phyloP scores from a whole-genome alignment of 2,113 vertebrate genomes.

The Passer montanus region DNA sequence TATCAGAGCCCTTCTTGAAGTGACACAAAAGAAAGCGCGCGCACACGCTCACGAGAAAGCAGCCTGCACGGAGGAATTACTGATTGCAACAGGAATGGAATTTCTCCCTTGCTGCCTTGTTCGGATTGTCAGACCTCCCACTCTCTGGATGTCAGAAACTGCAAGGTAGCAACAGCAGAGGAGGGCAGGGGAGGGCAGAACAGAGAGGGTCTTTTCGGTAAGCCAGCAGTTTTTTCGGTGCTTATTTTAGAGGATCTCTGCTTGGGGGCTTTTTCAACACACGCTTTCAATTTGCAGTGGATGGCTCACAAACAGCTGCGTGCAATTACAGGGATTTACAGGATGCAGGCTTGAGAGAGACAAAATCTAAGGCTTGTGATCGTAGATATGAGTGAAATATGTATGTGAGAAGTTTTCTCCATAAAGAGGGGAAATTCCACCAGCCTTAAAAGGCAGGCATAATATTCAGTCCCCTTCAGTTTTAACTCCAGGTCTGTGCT shows the following conservation, averaged over 20 bases:
- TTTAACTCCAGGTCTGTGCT: background rate
- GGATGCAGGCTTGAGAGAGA: background rate
- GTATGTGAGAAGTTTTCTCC: background rate
- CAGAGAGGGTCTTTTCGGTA: background rate
- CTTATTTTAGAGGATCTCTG: background rate
- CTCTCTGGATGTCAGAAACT: conserved; percentile 67
- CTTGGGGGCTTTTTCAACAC: background rate
- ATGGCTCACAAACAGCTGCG: conserved; percentile 10
- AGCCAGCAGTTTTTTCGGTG: background rate
- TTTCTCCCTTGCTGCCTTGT: conserved; percentile 57
- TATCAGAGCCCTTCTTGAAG: conserved; percentile 41
- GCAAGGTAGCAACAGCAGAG: conserved; percentile 65
- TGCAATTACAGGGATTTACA: background rate
- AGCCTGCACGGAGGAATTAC: conserved; percentile 24
- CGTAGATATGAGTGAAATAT: background rate
- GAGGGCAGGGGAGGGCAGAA: conserved; percentile 56
- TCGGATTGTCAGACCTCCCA: conserved; percentile 71
- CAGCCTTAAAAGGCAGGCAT: background rate
- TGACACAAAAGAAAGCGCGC: conserved; percentile 34
- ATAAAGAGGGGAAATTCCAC: background rate
- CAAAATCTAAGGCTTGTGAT: background rate
- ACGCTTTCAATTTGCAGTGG: background rate
- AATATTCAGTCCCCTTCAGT: background rate
- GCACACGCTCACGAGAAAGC: background rate
- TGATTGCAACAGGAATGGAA: conserved; percentile 59